Conservation (phyloP, 2,797 vertebrate species). For the Paedocypris micromegethes region DNA sequence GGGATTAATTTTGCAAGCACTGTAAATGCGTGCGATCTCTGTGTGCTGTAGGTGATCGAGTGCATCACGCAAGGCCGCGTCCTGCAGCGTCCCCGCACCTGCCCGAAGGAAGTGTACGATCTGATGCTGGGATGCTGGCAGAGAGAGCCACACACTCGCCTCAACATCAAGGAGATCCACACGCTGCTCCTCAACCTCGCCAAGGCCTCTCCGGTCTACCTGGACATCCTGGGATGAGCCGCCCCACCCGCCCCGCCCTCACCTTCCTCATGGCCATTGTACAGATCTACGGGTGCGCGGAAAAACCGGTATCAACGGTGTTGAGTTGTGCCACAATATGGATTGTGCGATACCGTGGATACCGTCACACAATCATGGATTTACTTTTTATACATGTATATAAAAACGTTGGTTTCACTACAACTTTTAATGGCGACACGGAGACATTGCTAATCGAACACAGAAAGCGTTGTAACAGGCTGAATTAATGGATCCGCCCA, state of each 20-base stretch:
- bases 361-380: no score
- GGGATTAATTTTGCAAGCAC: neutral
- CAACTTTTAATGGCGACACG: no score
- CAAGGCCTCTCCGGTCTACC: conserved; percentile 96
- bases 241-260: conserved; percentile 34
- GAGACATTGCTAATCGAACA: no score
- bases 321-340: no score
- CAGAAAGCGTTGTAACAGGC: no score
- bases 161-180: conserved; percentile 97
- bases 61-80: conserved; percentile 98
- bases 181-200: conserved; percentile 91
- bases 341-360: no score
- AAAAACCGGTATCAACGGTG: no score
- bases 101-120: conserved; percentile 90
- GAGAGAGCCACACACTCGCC: conserved; percentile 89
- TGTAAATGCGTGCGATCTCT: neutral
- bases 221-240: conserved; percentile 95
- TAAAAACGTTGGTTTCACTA: no score
- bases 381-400: no score
- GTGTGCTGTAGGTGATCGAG: conserved; percentile 84
- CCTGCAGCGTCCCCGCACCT: conserved; percentile 91
- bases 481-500: no score
- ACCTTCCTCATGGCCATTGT: no score
- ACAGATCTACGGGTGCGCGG: no score
- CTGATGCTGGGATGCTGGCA: conserved; percentile 90